Evolutionary conservation across 53 echinoderm and acorn worm genomes (phyloP).

Genomic region (Actinopyga echinites): DNA sequence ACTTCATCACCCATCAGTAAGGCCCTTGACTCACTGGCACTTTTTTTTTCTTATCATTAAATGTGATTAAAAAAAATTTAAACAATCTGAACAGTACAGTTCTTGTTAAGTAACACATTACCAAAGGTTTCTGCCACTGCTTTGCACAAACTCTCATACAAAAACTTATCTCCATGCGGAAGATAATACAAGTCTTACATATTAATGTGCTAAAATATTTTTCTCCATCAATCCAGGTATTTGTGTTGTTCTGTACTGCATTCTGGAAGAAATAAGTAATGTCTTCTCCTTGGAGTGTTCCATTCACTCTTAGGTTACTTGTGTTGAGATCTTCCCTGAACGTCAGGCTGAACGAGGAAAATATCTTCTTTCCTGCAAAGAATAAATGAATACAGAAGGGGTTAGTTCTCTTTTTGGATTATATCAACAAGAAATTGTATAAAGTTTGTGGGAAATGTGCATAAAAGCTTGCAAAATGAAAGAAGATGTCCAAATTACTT

Average conservation of each 20-base stretch:
- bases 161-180: too few relatives aligned
- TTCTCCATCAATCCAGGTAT: not conserved
- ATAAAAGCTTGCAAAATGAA: not conserved
- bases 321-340: not conserved
- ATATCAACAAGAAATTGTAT: not conserved
- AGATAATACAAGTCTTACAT: not conserved
- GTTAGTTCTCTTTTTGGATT: too few relatives aligned
- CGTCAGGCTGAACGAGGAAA: not conserved
- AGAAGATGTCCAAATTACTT: not conserved
- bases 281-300: not conserved
- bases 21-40: too few relatives aligned
- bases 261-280: not conserved
- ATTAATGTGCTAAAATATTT: not conserved
- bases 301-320: not conserved
- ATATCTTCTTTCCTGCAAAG: not conserved
- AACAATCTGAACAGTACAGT: too few relatives aligned
- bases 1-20: too few relatives aligned
- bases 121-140: too few relatives aligned
- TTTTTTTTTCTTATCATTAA: too few relatives aligned
- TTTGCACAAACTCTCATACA: too few relatives aligned
- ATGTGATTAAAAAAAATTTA: too few relatives aligned
- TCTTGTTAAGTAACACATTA: too few relatives aligned
- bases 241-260: conserved; percentile 13
- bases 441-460: not conserved
- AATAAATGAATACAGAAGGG: not conserved